Percentiles rank a stretch among this genome's conserved stretches.
These are phyloP conservation scores for Drosophila neutralis DNA, from an alignment of 2,888 invertebrate species.

Conservation along the genomic window DNA sequence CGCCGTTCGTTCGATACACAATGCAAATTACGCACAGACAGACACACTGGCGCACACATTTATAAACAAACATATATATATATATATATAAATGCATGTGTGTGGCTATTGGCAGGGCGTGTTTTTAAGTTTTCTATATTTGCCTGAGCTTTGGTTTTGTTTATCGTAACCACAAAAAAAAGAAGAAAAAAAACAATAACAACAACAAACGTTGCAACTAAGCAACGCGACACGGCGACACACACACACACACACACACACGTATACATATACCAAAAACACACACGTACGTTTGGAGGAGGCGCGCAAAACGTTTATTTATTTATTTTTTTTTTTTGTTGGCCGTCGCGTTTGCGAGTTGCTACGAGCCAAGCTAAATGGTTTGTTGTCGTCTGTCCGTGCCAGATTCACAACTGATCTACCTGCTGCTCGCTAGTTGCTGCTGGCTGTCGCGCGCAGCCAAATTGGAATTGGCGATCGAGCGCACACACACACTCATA, in stretches of 20 bases:
- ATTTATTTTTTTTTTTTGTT: constrained; percentile 23
- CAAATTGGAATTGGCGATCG: constrained; percentile 70
- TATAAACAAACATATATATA: constrained; percentile 17
- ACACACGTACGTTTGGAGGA: constrained; percentile 47
- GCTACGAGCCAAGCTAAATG: constrained; percentile 67
- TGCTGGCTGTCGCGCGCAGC: constrained; percentile 61
- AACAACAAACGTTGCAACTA: constrained; percentile 54
- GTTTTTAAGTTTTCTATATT: constrained; percentile 34
- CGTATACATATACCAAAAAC: constrained; percentile 21
- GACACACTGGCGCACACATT: constrained; percentile 15
- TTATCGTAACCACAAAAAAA: constrained; percentile 39
- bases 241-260: constrained; percentile 30
- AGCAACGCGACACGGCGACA: constrained; percentile 44
- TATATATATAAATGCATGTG: not conserved
- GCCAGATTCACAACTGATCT: constrained; percentile 85
- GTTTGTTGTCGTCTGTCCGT: constrained; percentile 81
- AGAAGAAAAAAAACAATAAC: constrained; percentile 25
- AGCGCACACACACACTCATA: constrained; percentile 38
- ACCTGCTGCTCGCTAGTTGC: constrained; percentile 73
- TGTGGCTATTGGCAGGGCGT: constrained; percentile 37
- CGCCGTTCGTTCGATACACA: constrained; percentile 35
- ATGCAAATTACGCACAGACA: constrained; percentile 40
- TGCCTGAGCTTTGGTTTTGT: constrained; percentile 32
- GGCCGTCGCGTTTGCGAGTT: constrained; percentile 40
- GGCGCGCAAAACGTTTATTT: constrained; percentile 57